Percentiles rank a stretch among this genome's conserved stretches.
Evolutionary conservation across 2,113 vertebrate genomes (phyloP).

Genomic region (Oreochromis tanganicae): DNA sequence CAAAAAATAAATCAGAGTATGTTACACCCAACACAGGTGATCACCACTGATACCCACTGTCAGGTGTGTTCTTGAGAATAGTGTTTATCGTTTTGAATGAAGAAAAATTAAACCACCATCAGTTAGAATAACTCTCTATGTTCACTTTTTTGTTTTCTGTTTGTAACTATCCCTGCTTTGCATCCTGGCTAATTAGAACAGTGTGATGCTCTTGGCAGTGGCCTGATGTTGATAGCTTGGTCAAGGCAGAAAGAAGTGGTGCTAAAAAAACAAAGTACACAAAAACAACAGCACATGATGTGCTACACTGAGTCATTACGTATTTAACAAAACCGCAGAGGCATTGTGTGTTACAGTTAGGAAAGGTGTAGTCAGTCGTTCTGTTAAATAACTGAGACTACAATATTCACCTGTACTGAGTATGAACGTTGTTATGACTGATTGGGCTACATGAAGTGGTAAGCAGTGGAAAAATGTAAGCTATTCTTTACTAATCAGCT

Average conservation of each 20-base stretch:
- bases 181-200: neutral
- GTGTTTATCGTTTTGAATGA: fast-evolving
- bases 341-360: neutral
- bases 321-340: neutral
- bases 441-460: fast-evolving
- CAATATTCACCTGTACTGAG: neutral
- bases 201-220: neutral
- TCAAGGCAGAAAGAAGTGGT: neutral
- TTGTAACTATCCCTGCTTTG: neutral
- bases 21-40: neutral
- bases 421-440: neutral
- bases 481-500: neutral
- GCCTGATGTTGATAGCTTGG: neutral
- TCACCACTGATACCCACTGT: neutral
- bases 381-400: neutral
- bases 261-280: neutral
- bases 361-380: neutral
- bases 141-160: neutral
- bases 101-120: neutral
- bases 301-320: neutral
- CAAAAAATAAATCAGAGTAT: neutral
- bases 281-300: neutral
- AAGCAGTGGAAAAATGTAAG: neutral
- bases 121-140: neutral
- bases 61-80: neutral